Evolutionary conservation across 2,888 invertebrate genomes (phyloP).

Genomic region (Drosophila testacea): DNA sequence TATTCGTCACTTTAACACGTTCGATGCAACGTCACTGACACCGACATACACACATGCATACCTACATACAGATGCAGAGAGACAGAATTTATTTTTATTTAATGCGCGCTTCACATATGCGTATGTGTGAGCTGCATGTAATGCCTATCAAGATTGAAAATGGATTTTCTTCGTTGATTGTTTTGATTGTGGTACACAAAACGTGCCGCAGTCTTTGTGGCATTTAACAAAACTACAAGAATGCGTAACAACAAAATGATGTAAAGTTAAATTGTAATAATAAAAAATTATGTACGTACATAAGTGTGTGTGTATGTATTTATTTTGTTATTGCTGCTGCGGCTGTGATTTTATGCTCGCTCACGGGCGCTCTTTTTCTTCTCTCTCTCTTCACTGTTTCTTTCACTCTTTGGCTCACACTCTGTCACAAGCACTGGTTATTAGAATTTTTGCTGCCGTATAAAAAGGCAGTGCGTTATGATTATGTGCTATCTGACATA

Average conservation of each 20-base stretch:
- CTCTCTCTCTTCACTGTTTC: conserved; percentile 22
- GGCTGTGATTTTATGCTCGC: conserved; percentile 73
- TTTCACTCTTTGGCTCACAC: conserved; percentile 34
- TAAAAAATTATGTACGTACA: conserved; percentile 44
- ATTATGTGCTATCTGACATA: conserved; percentile 50
- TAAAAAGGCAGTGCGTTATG: conserved; percentile 21
- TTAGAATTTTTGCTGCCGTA: conserved; percentile 45
- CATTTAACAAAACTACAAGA: conserved; percentile 24
- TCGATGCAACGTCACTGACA: conserved; percentile 69
- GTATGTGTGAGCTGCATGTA: conserved; percentile 44
- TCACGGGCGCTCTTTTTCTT: conserved; percentile 40
- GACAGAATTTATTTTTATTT: conserved; percentile 74
- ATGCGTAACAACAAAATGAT: conserved; percentile 43
- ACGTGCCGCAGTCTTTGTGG: conserved; percentile 13
- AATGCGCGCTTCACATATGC: conserved; percentile 49
- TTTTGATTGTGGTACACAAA: conserved; percentile 50
- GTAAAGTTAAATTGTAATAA: conserved; percentile 39
- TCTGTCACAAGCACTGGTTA: conserved; percentile 46
- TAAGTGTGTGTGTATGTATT: conserved; percentile 62
- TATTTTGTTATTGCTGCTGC: conserved; percentile 71
- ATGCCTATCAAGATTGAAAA: conserved; percentile 60
- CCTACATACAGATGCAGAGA: conserved; percentile 29
- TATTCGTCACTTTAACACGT: conserved; percentile 80
- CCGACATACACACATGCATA: conserved; percentile 55
- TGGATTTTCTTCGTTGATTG: conserved; percentile 57